phyloP scores from a whole-genome alignment of 2,113 vertebrate genomes.

The Hippolais icterina region DNA sequence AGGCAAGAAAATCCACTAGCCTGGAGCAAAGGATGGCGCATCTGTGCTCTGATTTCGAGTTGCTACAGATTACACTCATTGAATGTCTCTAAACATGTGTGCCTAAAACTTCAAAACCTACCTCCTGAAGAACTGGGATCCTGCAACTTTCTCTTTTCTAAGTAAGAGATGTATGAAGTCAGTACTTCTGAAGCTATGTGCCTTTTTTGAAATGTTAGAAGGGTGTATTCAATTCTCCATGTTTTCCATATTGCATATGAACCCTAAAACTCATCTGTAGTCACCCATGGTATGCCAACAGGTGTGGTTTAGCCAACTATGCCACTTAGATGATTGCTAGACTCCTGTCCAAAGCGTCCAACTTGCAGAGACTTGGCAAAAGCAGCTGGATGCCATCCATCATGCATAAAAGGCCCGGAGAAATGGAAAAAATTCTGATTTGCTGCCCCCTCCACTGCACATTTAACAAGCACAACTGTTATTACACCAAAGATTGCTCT shows the following conservation, averaged over 20 bases:
- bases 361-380: not conserved
- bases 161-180: not conserved
- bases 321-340: not conserved
- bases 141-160: not conserved
- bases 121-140: not conserved
- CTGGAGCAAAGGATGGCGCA: rapidly evolving
- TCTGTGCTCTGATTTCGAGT: rapidly evolving
- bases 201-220: not conserved
- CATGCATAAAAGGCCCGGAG: not conserved
- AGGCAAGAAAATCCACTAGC: not conserved
- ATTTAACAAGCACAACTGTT: not conserved
- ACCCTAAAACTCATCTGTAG: not conserved
- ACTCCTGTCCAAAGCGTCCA: not conserved
- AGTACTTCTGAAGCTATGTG: not conserved
- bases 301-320: not conserved
- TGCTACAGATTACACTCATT: not conserved
- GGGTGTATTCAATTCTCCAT: not conserved
- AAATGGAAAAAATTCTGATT: not conserved
- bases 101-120: not conserved
- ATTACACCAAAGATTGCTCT: not conserved
- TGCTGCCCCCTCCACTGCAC: not conserved
- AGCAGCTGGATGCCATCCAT: not conserved
- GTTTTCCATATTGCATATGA: not conserved
- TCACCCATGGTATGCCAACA: not conserved
- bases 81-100: rapidly evolving